Evolutionary conservation across 2,888 invertebrate genomes (phyloP).

Genomic region (Diplolepis rosae): DNA sequence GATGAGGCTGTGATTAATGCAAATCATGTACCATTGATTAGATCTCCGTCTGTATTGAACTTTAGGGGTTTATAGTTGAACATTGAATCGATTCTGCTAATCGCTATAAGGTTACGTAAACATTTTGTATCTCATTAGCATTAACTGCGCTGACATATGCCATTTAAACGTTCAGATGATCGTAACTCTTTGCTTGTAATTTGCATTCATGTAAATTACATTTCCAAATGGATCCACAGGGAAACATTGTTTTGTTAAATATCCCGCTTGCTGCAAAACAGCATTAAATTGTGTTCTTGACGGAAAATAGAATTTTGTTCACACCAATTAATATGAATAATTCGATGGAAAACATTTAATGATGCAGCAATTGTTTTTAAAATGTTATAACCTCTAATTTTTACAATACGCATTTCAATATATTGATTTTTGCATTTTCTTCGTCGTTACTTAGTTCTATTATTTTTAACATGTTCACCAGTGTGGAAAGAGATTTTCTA

Average conservation of each 20-base stretch:
- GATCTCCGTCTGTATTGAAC: neutral
- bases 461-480: no score
- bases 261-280: constrained; percentile 16
- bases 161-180: constrained; percentile 24
- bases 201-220: constrained; percentile 31
- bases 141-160: constrained; percentile 25
- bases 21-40: no score
- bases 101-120: constrained; percentile 16
- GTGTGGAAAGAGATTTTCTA: neutral
- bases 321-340: neutral
- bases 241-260: constrained; percentile 24
- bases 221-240: constrained; percentile 27
- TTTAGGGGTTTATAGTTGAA: neutral
- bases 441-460: neutral
- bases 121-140: constrained; percentile 19
- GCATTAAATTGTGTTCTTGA: neutral
- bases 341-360: no score
- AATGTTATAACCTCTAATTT: neutral
- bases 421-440: neutral
- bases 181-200: constrained; percentile 27
- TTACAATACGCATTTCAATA: neutral
- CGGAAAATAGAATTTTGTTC: constrained; percentile 11
- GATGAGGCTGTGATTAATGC: no score
- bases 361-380: no score
- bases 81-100: constrained; percentile 6